Base-by-base conservation (phyloP, 2,888 invertebrate genomes). In the Drosophila tripunctata region DNA sequence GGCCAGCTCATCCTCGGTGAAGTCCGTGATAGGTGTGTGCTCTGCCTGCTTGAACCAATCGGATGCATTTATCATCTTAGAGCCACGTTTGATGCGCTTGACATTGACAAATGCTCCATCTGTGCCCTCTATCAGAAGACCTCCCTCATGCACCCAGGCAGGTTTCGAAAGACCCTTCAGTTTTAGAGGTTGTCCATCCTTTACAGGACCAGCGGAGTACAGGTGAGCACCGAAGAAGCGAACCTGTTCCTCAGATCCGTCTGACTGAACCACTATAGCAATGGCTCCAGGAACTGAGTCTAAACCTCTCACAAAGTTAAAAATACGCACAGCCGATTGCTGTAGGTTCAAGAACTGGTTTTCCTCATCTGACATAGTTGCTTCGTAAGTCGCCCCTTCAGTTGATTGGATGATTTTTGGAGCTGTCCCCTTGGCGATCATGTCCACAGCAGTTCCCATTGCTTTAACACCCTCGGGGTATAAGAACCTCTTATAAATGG, bases 281-380 rank as follows among this genome's bases (percentile, higher is more conserved):
- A 96, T 95, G 0, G 99, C 98, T 0, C 99, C 99, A 0, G 99
- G 99, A 0, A 97, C 96, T 2, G 98, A 98, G 90, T 99, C 99
- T 86, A 98, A 93, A 0, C 97, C 98, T 15, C 99, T 93, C 74
- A 99, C 96, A 89, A 98, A 99, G 91, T 99, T 96, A 92, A 98
- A 98, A 3, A 99, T 92, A n/a, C 94, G 93, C 30, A 92, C 87
- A 0, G 95, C 96, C 0, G 94, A 91, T 90, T 95, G 94, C 0
- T 93, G 92, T 92, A 95, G 95, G 86, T 96, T 93, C 55, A 97
- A 93, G 90, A 94, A 93, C 82, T 96, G 97, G 40, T 97, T 93
- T 80, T 97, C 96, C 3, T 94, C 93, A 89, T 97, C 97, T 88
- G 96, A 97, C 43, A 98, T 91, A 86, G 97, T 95, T 0, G 98